These are phyloP conservation scores for Rhombomys opimus DNA, from an alignment of 2,113 vertebrate species.

Conservation along the genomic window DNA sequence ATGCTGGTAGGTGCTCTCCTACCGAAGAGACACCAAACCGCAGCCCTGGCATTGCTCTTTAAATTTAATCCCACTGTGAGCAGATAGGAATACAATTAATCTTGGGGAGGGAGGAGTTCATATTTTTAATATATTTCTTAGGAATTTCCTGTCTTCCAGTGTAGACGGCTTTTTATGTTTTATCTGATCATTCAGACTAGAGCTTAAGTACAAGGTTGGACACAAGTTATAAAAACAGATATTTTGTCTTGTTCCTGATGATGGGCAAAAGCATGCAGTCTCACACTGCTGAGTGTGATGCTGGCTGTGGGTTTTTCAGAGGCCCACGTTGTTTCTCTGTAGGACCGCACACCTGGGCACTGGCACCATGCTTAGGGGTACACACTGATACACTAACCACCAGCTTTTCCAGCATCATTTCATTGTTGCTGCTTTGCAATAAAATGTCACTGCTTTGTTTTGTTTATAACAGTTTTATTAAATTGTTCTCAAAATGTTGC, in stretches of 20 bases:
- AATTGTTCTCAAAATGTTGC: constrained; percentile 3
- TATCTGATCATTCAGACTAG: background rate
- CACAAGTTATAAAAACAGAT: background rate
- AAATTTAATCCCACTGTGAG: background rate
- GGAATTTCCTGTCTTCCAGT: background rate
- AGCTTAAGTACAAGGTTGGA: background rate
- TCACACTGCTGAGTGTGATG: background rate
- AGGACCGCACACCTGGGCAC: background rate
- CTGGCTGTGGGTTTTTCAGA: background rate
- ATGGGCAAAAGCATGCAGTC: background rate
- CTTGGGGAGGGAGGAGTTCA: background rate
- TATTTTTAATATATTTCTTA: background rate
- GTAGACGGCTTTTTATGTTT: constrained; percentile 9
- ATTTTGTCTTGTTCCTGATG: background rate
- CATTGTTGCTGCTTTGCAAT: background rate
- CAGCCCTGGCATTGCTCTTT: background rate
- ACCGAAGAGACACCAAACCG: background rate
- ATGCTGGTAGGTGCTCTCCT: background rate
- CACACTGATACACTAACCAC: background rate
- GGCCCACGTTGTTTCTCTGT: background rate
- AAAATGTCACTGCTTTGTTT: constrained; percentile 1
- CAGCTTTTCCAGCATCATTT: background rate
- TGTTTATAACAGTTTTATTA: background rate
- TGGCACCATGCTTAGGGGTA: background rate
- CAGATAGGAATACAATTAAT: background rate